A percentile compares a stretch with the other conserved stretches of the same genome.
Evolutionary conservation across 2,113 vertebrate genomes (phyloP).

Genomic region (Phoenicopterus ruber): DNA sequence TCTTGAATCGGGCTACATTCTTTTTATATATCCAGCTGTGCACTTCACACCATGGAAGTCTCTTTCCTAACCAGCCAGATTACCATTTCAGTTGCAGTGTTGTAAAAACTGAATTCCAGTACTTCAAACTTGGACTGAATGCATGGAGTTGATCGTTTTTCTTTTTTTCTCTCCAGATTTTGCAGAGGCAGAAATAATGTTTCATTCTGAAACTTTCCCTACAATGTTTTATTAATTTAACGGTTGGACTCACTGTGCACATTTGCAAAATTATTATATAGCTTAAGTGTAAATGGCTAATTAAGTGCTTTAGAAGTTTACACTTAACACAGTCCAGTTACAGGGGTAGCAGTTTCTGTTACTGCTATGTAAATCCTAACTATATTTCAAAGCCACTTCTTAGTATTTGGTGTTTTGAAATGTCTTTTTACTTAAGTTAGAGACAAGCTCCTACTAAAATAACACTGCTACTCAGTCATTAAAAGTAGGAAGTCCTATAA

Average conservation of each 20-base stretch:
- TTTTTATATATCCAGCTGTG: not conserved
- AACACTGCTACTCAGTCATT: not conserved
- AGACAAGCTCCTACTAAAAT: not conserved
- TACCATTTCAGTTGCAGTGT: not conserved
- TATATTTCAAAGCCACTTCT: not conserved
- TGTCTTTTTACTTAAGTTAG: not conserved
- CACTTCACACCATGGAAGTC: not conserved
- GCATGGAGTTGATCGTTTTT: accelerated
- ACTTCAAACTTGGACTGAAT: not conserved
- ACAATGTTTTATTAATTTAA: not conserved
- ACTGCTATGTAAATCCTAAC: not conserved
- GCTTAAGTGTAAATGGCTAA: not conserved
- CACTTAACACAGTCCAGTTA: not conserved
- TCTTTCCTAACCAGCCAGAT: not conserved
- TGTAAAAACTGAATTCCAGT: not conserved
- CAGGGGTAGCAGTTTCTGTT: not conserved
- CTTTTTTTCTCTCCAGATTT: not conserved
- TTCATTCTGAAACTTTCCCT: not conserved
- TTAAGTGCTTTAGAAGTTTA: not conserved
- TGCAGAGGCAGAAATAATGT: not conserved
- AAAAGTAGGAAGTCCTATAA: not conserved
- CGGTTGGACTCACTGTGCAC: not conserved
- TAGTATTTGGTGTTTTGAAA: not conserved
- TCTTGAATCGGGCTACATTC: not conserved
- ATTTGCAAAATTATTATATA: not conserved